Percentiles rank a stretch among this genome's conserved stretches.
These are phyloP conservation scores for Anniella stebbinsi DNA, from an alignment of 2,797 vertebrate genomes.

Conservation along the genomic window DNA sequence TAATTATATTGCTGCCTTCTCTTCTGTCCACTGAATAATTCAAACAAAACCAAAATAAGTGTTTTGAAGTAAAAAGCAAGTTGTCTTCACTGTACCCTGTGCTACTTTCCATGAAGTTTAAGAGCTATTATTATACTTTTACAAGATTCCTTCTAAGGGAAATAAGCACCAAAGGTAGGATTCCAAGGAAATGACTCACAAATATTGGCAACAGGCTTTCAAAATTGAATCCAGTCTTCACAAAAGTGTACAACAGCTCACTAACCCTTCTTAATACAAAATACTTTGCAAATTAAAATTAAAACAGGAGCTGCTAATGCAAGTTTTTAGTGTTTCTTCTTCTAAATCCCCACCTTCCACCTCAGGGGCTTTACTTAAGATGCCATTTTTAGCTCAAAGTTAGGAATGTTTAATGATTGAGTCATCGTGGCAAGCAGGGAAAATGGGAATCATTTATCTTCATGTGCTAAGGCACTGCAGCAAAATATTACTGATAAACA, in stretches of 20 bases:
- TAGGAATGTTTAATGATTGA: conserved; percentile 73
- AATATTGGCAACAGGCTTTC: conserved; percentile 82
- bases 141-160: conserved; percentile 90
- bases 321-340: not conserved
- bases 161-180: conserved; percentile 90
- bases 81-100: conserved; percentile 73
- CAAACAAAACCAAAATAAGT: conserved; percentile 73
- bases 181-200: conserved; percentile 91
- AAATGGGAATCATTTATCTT: conserved; percentile 15
- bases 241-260: conserved; percentile 68
- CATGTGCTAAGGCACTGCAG: not conserved
- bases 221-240: conserved; percentile 81
- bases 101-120: conserved; percentile 73
- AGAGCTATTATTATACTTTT: conserved; percentile 81
- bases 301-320: conserved; percentile 47
- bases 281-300: conserved; percentile 69
- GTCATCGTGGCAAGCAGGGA: conserved; percentile 48
- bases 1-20: conserved; percentile 52
- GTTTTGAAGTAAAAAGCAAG: conserved; percentile 79
- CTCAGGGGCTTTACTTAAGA: conserved; percentile 55
- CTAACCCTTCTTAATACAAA: conserved; percentile 68
- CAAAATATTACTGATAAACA: conserved; percentile 25
- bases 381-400: conserved; percentile 72
- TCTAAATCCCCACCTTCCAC: conserved; percentile 44
- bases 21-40: conserved; percentile 62